Evolutionary conservation across 2,113 vertebrate genomes (phyloP).

Genomic region (Centropristis striata): DNA sequence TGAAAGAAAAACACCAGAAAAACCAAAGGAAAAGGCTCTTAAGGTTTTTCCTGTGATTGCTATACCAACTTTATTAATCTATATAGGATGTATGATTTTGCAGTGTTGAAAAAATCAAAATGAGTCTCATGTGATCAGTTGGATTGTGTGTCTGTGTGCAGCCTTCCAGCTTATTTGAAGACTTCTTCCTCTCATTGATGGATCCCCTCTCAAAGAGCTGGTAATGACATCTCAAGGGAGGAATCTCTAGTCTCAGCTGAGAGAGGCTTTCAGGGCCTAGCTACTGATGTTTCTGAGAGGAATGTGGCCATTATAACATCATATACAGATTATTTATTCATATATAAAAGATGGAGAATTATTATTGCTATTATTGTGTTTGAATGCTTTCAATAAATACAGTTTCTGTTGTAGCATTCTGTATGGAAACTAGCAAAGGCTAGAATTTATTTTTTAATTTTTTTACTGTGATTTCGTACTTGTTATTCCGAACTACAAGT

Average conservation of each 20-base stretch:
- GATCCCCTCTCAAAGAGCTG: conserved; percentile 27
- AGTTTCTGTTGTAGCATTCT: not conserved
- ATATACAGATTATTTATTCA: not conserved
- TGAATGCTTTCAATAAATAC: not conserved
- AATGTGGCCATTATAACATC: not conserved
- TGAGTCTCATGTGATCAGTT: not conserved
- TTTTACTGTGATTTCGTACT: no score
- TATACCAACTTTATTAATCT: not conserved
- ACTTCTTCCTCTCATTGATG: not conserved
- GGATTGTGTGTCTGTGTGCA: conserved; percentile 5
- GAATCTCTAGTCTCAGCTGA: conserved; percentile 16
- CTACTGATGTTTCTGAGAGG: conserved; percentile 2
- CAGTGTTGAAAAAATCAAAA: not conserved
- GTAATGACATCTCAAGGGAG: conserved; percentile 57
- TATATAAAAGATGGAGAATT: no score
- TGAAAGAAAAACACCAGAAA: not conserved
- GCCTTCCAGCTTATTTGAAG: conserved; percentile 22
- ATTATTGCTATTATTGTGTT: not conserved
- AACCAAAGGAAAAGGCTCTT: not conserved
- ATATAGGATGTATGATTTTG: not conserved
- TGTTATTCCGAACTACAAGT: no score
- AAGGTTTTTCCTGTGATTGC: not conserved
- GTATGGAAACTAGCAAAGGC: not conserved
- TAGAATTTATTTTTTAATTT: not conserved
- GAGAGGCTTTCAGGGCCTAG: not conserved